These are phyloP conservation scores for Drosophila lacteicornis DNA, from an alignment of 1,140 invertebrate genomes.

Conservation along the genomic window DNA sequence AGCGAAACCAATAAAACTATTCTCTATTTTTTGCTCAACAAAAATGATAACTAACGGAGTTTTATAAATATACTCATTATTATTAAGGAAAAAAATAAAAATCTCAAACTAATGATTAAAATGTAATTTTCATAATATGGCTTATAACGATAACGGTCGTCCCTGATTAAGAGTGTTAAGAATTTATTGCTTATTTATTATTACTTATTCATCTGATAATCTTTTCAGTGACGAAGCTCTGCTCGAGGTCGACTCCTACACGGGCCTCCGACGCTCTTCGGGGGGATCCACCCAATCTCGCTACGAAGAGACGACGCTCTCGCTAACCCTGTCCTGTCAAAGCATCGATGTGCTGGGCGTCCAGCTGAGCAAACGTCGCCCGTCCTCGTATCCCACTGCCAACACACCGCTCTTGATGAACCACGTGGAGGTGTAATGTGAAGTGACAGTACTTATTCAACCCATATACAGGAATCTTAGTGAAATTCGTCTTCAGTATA, in stretches of 20 bases:
- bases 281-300: constrained; percentile 75
- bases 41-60: too few species aligned
- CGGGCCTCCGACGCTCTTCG: constrained; percentile 82
- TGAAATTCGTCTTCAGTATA: constrained; percentile 57
- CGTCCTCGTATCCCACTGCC: constrained; percentile 78
- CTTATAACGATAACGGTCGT: too few species aligned
- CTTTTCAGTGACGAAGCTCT: constrained; percentile 86
- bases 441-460: constrained; percentile 24
- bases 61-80: too few species aligned
- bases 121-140: too few species aligned
- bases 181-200: neutral
- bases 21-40: too few species aligned
- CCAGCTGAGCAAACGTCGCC: constrained; percentile 57
- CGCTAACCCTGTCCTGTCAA: constrained; percentile 85
- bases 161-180: too few species aligned
- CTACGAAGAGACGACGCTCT: constrained; percentile 81
- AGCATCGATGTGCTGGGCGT: constrained; percentile 82
- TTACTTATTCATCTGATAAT: neutral
- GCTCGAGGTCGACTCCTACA: constrained; percentile 86
- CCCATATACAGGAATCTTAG: constrained; percentile 52
- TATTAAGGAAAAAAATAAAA: too few species aligned
- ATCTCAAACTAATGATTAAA: too few species aligned
- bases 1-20: too few species aligned
- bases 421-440: constrained; percentile 70
- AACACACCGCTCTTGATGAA: constrained; percentile 80